Evolutionary conservation across 2,797 vertebrate species (phyloP).

Genomic region (Gorsachius magnificus): DNA sequence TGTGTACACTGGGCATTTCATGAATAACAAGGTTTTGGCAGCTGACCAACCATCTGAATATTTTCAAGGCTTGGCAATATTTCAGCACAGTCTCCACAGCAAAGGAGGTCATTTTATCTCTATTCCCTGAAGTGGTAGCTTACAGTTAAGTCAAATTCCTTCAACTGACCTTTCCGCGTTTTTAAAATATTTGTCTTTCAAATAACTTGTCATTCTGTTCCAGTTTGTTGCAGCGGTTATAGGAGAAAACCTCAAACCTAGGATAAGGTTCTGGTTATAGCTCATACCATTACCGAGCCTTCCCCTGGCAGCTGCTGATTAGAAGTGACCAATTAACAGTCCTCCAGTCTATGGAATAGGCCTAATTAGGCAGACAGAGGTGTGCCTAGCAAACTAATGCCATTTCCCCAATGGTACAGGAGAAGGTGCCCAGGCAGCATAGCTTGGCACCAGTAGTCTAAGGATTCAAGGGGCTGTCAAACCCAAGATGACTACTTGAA

Average conservation of each 20-base stretch:
- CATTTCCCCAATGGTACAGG: neutral
- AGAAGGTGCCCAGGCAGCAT: neutral
- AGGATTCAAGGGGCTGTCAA: neutral
- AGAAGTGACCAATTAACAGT: constrained; percentile 31
- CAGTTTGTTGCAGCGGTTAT: neutral
- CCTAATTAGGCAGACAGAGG: constrained; percentile 10
- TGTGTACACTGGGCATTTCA: constrained; percentile 53
- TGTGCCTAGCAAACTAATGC: neutral
- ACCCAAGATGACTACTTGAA: neutral
- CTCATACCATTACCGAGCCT: neutral
- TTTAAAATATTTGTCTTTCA: constrained; percentile 47
- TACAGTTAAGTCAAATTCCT: constrained; percentile 53
- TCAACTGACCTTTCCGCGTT: constrained; percentile 34
- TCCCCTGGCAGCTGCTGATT: neutral
- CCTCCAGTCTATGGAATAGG: neutral
- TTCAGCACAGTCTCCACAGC: constrained; percentile 47
- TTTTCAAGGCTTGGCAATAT: constrained; percentile 67
- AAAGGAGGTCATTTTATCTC: constrained; percentile 54
- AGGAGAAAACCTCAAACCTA: neutral
- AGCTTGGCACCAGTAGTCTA: neutral
- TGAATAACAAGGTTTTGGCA: constrained; percentile 64
- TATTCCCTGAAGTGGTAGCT: constrained; percentile 43
- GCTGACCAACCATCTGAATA: constrained; percentile 59
- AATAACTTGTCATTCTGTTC: neutral
- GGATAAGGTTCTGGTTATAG: neutral